Evolutionary conservation across 2,113 vertebrate species (phyloP), one percentile per base, ranked within the genome.

Genomic region (Crotalus horridus): DNA sequence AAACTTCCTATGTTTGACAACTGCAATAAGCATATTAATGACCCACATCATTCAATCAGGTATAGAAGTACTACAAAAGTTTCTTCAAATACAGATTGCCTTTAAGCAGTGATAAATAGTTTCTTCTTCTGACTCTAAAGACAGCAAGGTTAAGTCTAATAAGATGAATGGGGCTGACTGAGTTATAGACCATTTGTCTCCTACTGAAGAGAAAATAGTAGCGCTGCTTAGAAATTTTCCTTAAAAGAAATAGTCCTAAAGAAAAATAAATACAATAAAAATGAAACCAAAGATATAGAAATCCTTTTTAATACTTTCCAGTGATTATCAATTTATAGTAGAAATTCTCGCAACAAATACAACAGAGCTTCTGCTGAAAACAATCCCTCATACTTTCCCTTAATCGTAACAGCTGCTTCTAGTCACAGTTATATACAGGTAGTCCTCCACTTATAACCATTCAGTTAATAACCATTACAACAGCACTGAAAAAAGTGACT

Each of bases 21-120:
- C 90, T 74, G 87, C 48, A 94, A 93, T 92, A 94, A 90, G 89
- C 89, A 93, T 48, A 95, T 95, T 92, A 94, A 91, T 94, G 88
- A 92, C 86, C 93, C 93, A 89, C 87, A 95, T 4, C 0, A n/a
- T 85, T 92, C 33, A 93, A 87, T 54, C 92, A 92, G 69, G 91
- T 54, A 59, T 86, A 91, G 46, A 21, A 10, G 55, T 43, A 74
- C 33, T 56, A 85, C 46, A 93, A 29, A 89, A 53, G 69, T 93
- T 56, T 46, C 88, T 89, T 89, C 55, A 90, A 86, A 12, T 33
- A 23, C 24, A 89, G 51, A 55, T 56, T 56, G 23, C 74, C 48
- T 89, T 89, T 8, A 89, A 88, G 69, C 88, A 93, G 85, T 86
- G 69, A 89, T 90, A 89, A 92, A 92, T 92, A 58, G 54, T 39